A percentile compares a stretch with the other conserved stretches of the same genome.
These are phyloP conservation scores for Zoanthus gigantus DNA, from an alignment of 92 coral and sea anemone species.

Conservation along the genomic window DNA sequence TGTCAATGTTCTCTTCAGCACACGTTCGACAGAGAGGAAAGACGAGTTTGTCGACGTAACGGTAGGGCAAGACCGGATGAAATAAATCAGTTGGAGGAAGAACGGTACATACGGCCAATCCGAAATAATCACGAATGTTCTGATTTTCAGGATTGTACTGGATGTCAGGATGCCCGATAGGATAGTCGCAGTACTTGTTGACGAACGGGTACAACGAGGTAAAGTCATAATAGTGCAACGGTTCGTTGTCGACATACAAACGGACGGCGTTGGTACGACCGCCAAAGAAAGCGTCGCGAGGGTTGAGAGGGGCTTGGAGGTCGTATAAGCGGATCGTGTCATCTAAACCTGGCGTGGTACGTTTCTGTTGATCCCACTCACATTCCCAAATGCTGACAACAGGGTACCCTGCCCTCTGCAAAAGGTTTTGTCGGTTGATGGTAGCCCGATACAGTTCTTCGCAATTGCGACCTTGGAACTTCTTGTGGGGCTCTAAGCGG, in stretches of 20 bases:
- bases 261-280: no score
- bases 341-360: no score
- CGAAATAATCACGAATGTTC: conserved; percentile 43
- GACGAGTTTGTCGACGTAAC: conserved; percentile 34
- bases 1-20: not conserved
- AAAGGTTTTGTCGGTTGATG: not conserved
- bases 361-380: no score
- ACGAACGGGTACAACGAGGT: no score
- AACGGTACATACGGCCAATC: conserved; percentile 47
- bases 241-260: no score
- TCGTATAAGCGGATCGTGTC: no score
- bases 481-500: not conserved
- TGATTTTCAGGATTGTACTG: not conserved
- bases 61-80: conserved; percentile 57
- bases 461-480: not conserved
- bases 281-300: no score
- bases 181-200: no score
- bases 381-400: no score
- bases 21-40: conserved; percentile 61
- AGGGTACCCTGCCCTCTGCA: not conserved
- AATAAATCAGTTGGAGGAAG: conserved; percentile 51
- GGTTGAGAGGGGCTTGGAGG: no score
- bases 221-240: no score
- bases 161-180: no score
- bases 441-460: not conserved